Conservation (phyloP, 2,888 invertebrate genomes). For the Lacanobia wlatinum region DNA sequence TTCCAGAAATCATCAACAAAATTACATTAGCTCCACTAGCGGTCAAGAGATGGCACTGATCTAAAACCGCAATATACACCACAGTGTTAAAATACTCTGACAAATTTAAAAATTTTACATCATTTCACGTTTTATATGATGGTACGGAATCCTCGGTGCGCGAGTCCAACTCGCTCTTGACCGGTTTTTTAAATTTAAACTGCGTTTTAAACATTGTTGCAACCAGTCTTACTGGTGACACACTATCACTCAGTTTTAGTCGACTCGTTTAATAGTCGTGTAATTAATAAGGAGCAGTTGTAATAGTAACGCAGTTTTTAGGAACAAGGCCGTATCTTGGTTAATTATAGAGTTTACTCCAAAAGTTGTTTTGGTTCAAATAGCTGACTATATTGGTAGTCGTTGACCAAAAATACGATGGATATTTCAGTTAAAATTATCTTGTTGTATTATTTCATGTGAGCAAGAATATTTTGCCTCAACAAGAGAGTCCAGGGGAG, state of each 20-base stretch:
- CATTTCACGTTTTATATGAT: no score
- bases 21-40: no score
- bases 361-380: constrained; percentile 24
- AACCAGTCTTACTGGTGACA: constrained; percentile 26
- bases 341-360: constrained; percentile 22
- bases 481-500: neutral
- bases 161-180: no score
- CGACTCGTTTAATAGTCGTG: constrained; percentile 33
- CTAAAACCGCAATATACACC: no score
- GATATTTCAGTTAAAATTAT: neutral
- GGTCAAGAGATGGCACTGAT: no score
- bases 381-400: neutral
- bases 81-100: no score
- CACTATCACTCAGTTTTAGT: constrained; percentile 18
- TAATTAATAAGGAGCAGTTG: constrained; percentile 39
- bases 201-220: constrained; percentile 27
- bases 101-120: no score
- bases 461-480: neutral
- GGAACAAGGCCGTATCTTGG: constrained; percentile 37
- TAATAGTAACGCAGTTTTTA: constrained; percentile 39
- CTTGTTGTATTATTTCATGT: neutral
- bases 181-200: constrained; percentile 25
- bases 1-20: no score
- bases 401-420: neutral
- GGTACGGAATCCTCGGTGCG: no score